Conservation (phyloP, 2,888 invertebrate genomes). For the Thera britannica region DNA sequence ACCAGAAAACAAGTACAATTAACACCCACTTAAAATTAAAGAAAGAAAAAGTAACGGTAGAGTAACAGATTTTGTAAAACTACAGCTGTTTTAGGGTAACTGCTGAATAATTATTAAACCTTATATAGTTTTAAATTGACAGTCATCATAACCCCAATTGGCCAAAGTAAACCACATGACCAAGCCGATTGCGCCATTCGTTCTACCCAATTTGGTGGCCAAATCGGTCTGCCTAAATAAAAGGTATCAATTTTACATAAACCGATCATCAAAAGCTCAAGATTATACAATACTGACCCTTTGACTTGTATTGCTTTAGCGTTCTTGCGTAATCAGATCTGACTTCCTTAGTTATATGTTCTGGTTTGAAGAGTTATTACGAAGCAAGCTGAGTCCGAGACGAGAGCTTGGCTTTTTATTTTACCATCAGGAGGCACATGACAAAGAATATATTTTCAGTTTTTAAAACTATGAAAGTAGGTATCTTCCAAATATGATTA, state of each 20-base stretch:
- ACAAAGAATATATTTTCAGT: no score
- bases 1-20: constrained; percentile 4
- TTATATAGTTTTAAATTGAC: background rate
- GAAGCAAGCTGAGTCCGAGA: background rate
- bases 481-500: no score
- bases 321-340: constrained; percentile 25
- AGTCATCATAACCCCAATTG: background rate
- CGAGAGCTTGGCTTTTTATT: background rate
- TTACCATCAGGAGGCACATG: no score
- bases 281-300: constrained; percentile 28
- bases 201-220: background rate
- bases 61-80: background rate
- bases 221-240: constrained; percentile 17
- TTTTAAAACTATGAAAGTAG: no score
- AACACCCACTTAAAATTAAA: background rate
- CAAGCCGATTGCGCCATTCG: background rate
- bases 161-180: background rate
- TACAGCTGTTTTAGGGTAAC: background rate
- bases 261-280: constrained; percentile 14
- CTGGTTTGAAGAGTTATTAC: background rate
- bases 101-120: background rate
- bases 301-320: constrained; percentile 29
- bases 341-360: constrained; percentile 4
- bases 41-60: constrained; percentile 4
- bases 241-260: constrained; percentile 2